Conservation (phyloP, 2,113 vertebrate species). For the Chauna torquata region DNA sequence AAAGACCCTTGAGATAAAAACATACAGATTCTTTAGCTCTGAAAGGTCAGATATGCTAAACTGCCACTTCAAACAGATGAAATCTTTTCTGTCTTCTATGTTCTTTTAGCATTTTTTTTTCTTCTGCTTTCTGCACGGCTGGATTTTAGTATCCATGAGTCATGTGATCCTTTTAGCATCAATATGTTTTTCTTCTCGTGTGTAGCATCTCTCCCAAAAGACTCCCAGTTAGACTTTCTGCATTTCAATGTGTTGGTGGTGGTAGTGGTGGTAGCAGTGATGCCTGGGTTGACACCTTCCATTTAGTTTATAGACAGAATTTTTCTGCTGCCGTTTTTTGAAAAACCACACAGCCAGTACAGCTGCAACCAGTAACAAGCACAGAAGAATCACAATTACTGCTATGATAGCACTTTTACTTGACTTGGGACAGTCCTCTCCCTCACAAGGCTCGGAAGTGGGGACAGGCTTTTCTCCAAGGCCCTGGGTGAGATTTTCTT, state of each 20-base stretch:
- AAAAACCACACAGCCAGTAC: conserved; percentile 87
- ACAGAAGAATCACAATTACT: conserved; percentile 82
- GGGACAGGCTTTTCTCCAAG: conserved; percentile 64
- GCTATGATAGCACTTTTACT: conserved; percentile 83
- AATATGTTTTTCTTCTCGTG: not conserved
- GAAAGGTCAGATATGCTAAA: not conserved
- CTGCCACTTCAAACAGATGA: not conserved
- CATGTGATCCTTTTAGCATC: conserved; percentile 16
- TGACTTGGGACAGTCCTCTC: conserved; percentile 73
- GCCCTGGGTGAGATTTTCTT: conserved; percentile 76
- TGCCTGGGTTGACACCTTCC: conserved; percentile 84
- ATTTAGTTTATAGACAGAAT: conserved; percentile 91
- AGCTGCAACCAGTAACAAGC: conserved; percentile 75
- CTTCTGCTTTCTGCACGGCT: conserved; percentile 49
- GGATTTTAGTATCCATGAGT: conserved; percentile 58
- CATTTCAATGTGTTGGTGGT: conserved; percentile 93
- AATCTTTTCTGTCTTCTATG: conserved; percentile 20
- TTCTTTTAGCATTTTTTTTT: conserved; percentile 40
- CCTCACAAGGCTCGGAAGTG: conserved; percentile 72
- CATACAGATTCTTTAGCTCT: not conserved
- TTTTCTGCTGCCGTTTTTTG: conserved; percentile 87
- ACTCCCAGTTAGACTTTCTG: conserved; percentile 80
- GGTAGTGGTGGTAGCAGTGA: conserved; percentile 84
- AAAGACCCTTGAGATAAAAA: conserved; percentile 11
- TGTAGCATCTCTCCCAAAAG: not conserved